Evolutionary conservation across 2,797 vertebrate species (phyloP).

Genomic region (Hippopotamyrus pictus): DNA sequence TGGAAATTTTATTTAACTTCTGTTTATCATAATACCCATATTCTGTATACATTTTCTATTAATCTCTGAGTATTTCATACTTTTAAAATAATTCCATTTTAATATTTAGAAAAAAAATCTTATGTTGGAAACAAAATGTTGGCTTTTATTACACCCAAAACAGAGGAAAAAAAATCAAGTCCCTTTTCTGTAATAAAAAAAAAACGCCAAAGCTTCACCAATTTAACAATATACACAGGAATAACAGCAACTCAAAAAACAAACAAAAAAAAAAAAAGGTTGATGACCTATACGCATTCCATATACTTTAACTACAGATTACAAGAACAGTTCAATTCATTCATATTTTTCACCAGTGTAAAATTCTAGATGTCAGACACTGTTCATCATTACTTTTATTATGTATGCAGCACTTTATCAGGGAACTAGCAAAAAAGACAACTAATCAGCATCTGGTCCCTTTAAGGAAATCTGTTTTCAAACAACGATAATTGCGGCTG

Average conservation of each 20-base stretch:
- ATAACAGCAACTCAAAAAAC: slow-evolving; percentile 12
- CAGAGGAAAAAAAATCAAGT: not conserved
- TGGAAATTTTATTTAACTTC: slow-evolving; percentile 69
- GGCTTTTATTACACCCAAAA: slow-evolving; percentile 20
- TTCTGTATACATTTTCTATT: slow-evolving; percentile 15
- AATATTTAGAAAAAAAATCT: slow-evolving; percentile 15
- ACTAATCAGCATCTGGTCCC: not conserved
- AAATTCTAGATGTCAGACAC: not conserved
- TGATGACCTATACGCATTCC: slow-evolving; percentile 6
- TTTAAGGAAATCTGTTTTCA: slow-evolving; percentile 7
- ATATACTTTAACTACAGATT: not conserved
- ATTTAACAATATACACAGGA: slow-evolving; percentile 13
- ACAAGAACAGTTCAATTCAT: slow-evolving; percentile 13
- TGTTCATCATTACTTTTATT: not conserved
- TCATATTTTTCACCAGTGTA: slow-evolving; percentile 7
- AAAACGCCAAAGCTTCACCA: slow-evolving; percentile 11
- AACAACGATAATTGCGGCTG: not conserved
- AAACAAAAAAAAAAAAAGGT: not conserved
- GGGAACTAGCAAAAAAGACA: not conserved
- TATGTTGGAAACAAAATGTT: slow-evolving; percentile 4
- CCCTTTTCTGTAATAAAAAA: slow-evolving; percentile 14
- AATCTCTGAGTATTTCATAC: slow-evolving; percentile 17
- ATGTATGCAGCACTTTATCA: slow-evolving; percentile 1
- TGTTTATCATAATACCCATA: slow-evolving; percentile 63
- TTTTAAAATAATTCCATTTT: slow-evolving; percentile 22